Evolutionary conservation across 2,888 invertebrate species (phyloP).

Genomic region (Notodonta dromedarius): DNA sequence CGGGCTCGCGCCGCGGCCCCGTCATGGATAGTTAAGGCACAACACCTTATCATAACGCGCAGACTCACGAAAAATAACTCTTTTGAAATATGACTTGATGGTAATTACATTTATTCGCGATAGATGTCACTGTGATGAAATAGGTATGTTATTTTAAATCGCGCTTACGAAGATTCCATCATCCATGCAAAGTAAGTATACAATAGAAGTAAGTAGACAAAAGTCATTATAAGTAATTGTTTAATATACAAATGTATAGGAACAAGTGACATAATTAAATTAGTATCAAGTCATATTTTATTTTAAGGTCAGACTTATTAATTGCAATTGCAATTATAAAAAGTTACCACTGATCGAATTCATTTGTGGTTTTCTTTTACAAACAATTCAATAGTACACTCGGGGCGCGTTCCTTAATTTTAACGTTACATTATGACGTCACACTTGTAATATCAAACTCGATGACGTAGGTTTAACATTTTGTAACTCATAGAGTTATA

Average conservation of each 20-base stretch:
- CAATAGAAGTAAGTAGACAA: not conserved
- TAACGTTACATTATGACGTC: conserved; percentile 15
- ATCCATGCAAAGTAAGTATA: not conserved
- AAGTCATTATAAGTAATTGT: not conserved
- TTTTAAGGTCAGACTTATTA: conserved; percentile 13
- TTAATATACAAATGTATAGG: not conserved
- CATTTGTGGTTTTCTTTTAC: too few species aligned
- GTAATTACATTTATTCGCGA: not conserved
- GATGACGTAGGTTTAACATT: conserved; percentile 10
- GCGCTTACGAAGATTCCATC: not conserved
- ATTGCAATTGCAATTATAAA: not conserved
- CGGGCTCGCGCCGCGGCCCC: conserved; percentile 19
- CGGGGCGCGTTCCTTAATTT: conserved; percentile 23
- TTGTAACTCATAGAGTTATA: not conserved
- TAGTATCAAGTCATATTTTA: conserved; percentile 17
- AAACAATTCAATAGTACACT: conserved; percentile 10
- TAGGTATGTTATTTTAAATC: not conserved
- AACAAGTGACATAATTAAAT: not conserved
- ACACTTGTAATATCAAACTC: conserved; percentile 17
- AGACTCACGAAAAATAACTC: conserved; percentile 11
- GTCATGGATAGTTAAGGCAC: conserved; percentile 34
- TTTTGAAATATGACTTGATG: conserved; percentile 17
- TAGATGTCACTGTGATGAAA: not conserved
- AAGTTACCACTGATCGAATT: not conserved
- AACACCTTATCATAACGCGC: conserved; percentile 32